phyloP scores from a whole-genome alignment of 2,888 invertebrate species.

The Drosophila parthenogenetica region DNA sequence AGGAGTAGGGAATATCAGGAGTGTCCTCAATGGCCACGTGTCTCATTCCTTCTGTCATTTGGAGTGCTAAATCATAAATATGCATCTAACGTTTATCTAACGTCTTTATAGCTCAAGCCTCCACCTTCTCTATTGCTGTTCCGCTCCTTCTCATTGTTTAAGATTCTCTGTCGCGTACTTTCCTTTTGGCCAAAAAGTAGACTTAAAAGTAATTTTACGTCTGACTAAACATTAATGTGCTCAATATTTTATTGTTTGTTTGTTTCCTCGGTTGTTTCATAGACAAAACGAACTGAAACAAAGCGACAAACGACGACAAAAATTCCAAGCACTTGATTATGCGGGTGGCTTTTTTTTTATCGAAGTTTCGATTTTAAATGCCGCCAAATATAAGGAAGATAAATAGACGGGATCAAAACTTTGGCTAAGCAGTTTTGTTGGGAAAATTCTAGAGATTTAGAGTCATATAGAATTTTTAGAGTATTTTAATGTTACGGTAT shows the following conservation, averaged over 20 bases:
- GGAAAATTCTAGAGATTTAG: not conserved
- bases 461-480: not conserved
- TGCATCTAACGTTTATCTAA: conserved; percentile 80
- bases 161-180: conserved; percentile 53
- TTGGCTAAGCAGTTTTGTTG: not conserved
- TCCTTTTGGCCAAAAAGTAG: conserved; percentile 64
- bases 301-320: conserved; percentile 37
- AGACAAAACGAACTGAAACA: conserved; percentile 25
- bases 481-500: too few relatives aligned
- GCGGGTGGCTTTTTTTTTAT: conserved; percentile 59
- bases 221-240: conserved; percentile 86
- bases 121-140: conserved; percentile 1
- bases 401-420: conserved; percentile 85
- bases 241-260: conserved; percentile 85
- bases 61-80: conserved; percentile 79
- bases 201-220: conserved; percentile 85
- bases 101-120: conserved; percentile 66
- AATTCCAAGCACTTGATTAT: conserved; percentile 62
- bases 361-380: conserved; percentile 51
- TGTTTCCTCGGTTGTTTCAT: conserved; percentile 65
- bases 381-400: conserved; percentile 19
- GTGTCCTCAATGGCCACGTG: conserved; percentile 40
- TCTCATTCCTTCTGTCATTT: conserved; percentile 22
- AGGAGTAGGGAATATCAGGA: conserved; percentile 46
- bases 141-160: conserved; percentile 72